Evolutionary conservation across 2,888 invertebrate species (phyloP), one percentile per base, ranked within the genome.

Genomic region (Luffia ferchaultella): DNA sequence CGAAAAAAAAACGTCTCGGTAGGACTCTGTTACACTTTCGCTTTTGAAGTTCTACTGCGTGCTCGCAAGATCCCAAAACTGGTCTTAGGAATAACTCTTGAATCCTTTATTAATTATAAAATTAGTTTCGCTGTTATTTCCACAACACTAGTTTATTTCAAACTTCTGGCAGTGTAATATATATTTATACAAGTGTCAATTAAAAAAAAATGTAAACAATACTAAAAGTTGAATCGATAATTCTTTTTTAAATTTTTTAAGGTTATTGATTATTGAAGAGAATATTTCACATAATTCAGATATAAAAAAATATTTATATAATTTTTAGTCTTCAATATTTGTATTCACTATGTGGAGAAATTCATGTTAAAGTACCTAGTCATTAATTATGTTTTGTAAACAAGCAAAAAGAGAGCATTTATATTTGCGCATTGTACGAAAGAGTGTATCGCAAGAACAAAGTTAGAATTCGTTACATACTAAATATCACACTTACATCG

Each of bases 11-110:
- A 76, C 73, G 62, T 64, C 67, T 62, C 70, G 12, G 30, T 76
- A 80, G 82, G 82, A 79, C 79, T 67, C 73, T 69, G 76, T 63
- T 76, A 79, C 69, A 84, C 84, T 85, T 85, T 85, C 84, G 84
- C 84, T 80, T 73, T 79, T 64, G 70, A 74, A 74, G 79, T 20
- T 42, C 77, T 76, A 73, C 69, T 70, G 59, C 62, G 65, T 12
- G 30, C 46, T 20, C 16, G 19, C 16, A 1, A 2, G 5, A 16
- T 2, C 20, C 46, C 2, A 16, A 16, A 30, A 3, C 12, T 30
- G 30, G 3, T 30, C 30, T 30, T 7, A 30, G 12, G 12, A 7
- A 30, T 30, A 7, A 30, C 12, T 30, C 12, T 30, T 3, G 12
- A 30, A 12, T 30, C 30, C 30, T 30, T 12, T 30, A 30, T 7